phyloP scores from a whole-genome alignment of 2,888 invertebrate species.

The Pantelozetes paolii region DNA sequence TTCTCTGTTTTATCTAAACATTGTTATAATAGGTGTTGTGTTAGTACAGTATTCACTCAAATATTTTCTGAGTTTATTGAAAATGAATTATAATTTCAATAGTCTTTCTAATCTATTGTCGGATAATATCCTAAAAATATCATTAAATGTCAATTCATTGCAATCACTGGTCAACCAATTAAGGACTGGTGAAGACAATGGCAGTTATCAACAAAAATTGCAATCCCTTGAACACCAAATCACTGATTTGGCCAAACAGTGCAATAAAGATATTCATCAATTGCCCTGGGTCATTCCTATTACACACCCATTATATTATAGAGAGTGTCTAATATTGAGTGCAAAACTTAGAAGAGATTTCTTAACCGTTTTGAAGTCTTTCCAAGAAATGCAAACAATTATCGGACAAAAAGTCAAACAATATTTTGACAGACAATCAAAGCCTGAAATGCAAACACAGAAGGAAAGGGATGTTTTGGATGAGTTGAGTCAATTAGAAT shows the following conservation, averaged over 20 bases:
- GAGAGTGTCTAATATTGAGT: constrained; percentile 77
- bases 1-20: too few relatives aligned
- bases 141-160: constrained; percentile 67
- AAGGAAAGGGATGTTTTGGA: constrained; percentile 61
- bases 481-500: constrained; percentile 71
- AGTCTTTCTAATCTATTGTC: background rate
- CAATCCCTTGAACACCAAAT: constrained; percentile 90
- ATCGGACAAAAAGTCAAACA: constrained; percentile 88
- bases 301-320: constrained; percentile 48
- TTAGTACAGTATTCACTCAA: background rate
- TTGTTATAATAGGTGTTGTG: background rate
- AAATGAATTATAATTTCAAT: constrained; percentile 14
- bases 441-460: constrained; percentile 43
- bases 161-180: constrained; percentile 89
- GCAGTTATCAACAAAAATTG: constrained; percentile 80
- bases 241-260: constrained; percentile 74
- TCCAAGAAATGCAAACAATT: constrained; percentile 72
- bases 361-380: constrained; percentile 77
- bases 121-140: constrained; percentile 11
- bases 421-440: constrained; percentile 58
- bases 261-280: background rate
- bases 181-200: constrained; percentile 83
- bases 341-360: constrained; percentile 89
- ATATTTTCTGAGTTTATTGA: background rate
- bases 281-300: background rate